Conservation (phyloP, 2,113 vertebrate genomes). For the Gasterosteus nipponicus region DNA sequence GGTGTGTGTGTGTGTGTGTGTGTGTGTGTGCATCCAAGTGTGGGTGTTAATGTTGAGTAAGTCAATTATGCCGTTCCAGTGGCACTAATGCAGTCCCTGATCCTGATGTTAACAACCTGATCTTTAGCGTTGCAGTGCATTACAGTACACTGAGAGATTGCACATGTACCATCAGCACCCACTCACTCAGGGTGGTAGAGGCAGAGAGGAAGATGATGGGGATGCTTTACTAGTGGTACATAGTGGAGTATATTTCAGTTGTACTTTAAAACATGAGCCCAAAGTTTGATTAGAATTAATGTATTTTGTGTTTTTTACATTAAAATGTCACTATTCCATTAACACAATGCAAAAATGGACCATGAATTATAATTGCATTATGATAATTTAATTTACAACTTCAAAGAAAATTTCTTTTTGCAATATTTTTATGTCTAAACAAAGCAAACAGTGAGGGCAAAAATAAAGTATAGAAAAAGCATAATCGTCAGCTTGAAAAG, state of each 20-base stretch:
- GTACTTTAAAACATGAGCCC: constrained; percentile 16
- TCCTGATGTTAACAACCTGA: constrained; percentile 76
- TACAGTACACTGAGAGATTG: constrained; percentile 56
- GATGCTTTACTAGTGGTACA: constrained; percentile 33
- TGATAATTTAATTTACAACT: background rate
- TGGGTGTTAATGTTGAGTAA: constrained; percentile 63
- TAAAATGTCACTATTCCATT: background rate
- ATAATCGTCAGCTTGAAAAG: too few species aligned
- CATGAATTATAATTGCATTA: background rate
- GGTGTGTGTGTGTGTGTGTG: constrained; percentile 21
- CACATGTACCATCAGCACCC: constrained; percentile 65
- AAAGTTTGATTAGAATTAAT: background rate
- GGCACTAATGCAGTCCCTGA: constrained; percentile 78
- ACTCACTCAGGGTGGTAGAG: constrained; percentile 63
- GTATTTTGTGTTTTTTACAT: background rate
- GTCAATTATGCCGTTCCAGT: constrained; percentile 70
- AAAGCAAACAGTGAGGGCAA: background rate
- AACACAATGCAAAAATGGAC: background rate
- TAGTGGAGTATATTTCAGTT: constrained; percentile 22
- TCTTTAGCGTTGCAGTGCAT: constrained; percentile 72
- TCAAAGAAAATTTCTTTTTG: background rate
- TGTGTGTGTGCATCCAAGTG: constrained; percentile 18
- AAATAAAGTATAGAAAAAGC: background rate
- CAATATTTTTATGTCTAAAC: background rate
- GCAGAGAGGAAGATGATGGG: constrained; percentile 46